Conservation (phyloP, 2,113 vertebrate genomes). For the Hydropotes inermis region DNA sequence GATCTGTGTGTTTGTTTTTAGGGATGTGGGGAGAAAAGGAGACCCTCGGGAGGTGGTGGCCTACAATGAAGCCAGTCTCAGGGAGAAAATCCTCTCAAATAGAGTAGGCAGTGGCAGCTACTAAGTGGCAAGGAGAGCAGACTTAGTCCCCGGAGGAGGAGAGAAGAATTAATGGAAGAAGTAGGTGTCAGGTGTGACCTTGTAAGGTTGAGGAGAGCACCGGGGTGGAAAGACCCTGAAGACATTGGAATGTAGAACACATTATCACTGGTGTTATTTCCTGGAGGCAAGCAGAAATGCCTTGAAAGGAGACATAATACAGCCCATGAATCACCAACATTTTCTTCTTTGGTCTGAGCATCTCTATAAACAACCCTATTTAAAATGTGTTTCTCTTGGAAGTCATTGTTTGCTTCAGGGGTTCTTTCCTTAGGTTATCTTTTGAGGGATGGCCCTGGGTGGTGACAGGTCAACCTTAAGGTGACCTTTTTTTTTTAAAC, state of each 20-base stretch:
- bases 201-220: neutral
- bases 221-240: neutral
- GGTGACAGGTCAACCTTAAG: slow-evolving; percentile 28
- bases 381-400: neutral
- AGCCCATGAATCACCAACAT: neutral
- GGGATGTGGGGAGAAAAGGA: neutral
- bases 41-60: neutral
- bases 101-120: neutral
- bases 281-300: neutral
- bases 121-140: neutral
- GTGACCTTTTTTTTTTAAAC: slow-evolving; percentile 71
- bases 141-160: neutral
- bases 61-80: neutral
- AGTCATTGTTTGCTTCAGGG: neutral
- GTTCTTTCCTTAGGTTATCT: neutral
- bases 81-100: neutral
- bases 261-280: neutral
- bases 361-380: neutral
- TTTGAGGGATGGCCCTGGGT: neutral
- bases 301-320: neutral
- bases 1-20: neutral
- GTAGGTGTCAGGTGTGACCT: neutral
- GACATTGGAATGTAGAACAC: neutral
- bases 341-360: neutral
- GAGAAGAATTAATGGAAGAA: neutral